Evolutionary conservation across 2,797 vertebrate species (phyloP), one percentile per base, ranked within the genome.

Genomic region (Chaetophractus vellerosus): DNA sequence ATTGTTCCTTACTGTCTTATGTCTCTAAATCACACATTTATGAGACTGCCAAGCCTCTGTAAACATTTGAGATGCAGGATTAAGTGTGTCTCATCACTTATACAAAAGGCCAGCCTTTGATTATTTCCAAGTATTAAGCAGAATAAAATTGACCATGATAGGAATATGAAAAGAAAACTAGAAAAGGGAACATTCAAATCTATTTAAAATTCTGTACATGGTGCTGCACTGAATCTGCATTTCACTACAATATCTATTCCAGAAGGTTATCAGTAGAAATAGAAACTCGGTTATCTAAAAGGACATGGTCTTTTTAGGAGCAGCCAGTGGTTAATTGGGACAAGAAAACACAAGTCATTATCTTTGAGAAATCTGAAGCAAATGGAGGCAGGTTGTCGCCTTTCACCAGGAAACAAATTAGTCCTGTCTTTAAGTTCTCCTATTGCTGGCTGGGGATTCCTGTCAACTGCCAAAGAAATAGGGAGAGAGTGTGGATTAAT

Each of bases 331-430:
- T 92, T 97, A 97, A 97, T 68, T 96, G 88, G 85, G 91, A 94
- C 83, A 72, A 52, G 95, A 87, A 94, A 96, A 90, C 75, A 52
- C 5, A 3, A 96, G 91, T 95, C 92, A 68, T 92, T 97, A 96
- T 97, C 96, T 95, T 18, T 72, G 82, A 86, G 84, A 94, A 89
- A 88, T 95, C 96, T 76, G 78, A 87, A 95, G 92, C 92, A 95
- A 94, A 63, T 4, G 1, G 38, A 79, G 92, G 87, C 89, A 96
- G 75, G 69, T 66, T 61, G 85, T 96, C 74, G 8, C 93, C 96
- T 96, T 92, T 90, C 93, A 48, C 89, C 48, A 21, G 85, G 95
- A 95, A 90, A 94, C 72, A 97, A 96, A 97, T 85, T 81, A 96
- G 95, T 88, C 64, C 74, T 95, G 74, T 93, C 68, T 52, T 5